Evolutionary conservation across 2,888 invertebrate genomes (phyloP), one percentile per base, ranked within the genome.

Genomic region (Hypolimnas misippus): DNA sequence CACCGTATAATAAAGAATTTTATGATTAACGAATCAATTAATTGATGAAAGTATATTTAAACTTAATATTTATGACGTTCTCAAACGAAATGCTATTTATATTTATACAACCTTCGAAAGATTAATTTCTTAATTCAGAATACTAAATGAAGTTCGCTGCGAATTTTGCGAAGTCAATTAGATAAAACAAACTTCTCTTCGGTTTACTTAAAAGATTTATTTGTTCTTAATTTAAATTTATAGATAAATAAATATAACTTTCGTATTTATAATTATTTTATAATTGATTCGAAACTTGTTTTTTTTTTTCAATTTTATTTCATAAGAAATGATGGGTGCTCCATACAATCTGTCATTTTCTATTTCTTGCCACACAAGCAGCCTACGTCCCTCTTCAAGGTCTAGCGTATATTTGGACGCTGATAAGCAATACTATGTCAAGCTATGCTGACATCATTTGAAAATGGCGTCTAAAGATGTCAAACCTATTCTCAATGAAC

Each of bases 101-200:
- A 49, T 49, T 49, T 49, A 29, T 14, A n/a, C 46, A 21, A n/a
- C 14, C 14, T n/a, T 2, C 49, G n/a, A 49, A 29, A 49, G 49
- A 49, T 49, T 49, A 29, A 49, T 49, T 49, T 49, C 4, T 12
- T 49, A 29, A 49, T 49, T 29, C 7, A 25, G 49, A 49, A 49
- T 49, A 29, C 25, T 49, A 29, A 49, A 49, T 49, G 29, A 29
- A 29, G 49, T 25, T 49, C 14, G 29, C 14, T 1, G 14, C 12
- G 35, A 49, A 3, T 14, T 49, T 12, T 12, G 19, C 19, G 44
- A 12, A 29, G 8, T 29, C 14, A 49, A 29, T 25, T 25, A 49
- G 14, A 8, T 7, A 6, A 14, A 29, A 29, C 49, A 49, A 49
- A 25, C 25, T 49, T 29, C 6, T 25, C 14, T 49, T 29, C 25